A percentile compares a stretch with the other conserved stretches of the same genome.
Conservation (phyloP, 2,113 vertebrate species). For the Mola mola region DNA sequence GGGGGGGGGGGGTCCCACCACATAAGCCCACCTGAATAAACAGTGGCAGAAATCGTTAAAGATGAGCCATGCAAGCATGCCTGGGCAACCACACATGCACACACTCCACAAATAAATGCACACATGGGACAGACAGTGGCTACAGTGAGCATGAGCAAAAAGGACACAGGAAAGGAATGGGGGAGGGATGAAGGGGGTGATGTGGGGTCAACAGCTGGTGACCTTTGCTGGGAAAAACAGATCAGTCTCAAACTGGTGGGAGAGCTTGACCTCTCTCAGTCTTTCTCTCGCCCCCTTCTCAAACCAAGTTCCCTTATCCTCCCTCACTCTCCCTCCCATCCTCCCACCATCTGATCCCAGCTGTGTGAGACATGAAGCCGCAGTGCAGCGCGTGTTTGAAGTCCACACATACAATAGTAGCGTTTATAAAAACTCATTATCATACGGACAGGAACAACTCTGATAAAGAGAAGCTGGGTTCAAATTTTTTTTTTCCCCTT, state of each 20-base stretch:
- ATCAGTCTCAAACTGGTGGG: slow-evolving; percentile 72
- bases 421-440: slow-evolving; percentile 68
- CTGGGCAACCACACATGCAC: slow-evolving; percentile 30
- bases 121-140: slow-evolving; percentile 67
- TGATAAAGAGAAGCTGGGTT: slow-evolving; percentile 46
- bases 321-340: neutral
- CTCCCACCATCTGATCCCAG: slow-evolving; percentile 46
- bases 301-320: slow-evolving; percentile 35
- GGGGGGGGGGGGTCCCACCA: slow-evolving; percentile 61
- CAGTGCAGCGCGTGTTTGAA: slow-evolving; percentile 38
- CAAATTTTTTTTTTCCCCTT: slow-evolving; percentile 42
- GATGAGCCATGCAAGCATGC: slow-evolving; percentile 65
- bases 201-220: slow-evolving; percentile 82
- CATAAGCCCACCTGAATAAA: slow-evolving; percentile 83
- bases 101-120: slow-evolving; percentile 45
- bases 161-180: slow-evolving; percentile 19
- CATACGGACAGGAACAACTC: slow-evolving; percentile 44
- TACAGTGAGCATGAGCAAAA: slow-evolving; percentile 57
- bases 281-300: slow-evolving; percentile 49
- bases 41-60: slow-evolving; percentile 78
- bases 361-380: slow-evolving; percentile 61
- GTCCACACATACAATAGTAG: slow-evolving; percentile 60
- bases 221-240: slow-evolving; percentile 80
- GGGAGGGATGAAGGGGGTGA: slow-evolving; percentile 52
- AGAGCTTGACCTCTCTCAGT: slow-evolving; percentile 65